Base-by-base conservation (phyloP, 92 coral and sea anemone species). In the Porites rus region DNA sequence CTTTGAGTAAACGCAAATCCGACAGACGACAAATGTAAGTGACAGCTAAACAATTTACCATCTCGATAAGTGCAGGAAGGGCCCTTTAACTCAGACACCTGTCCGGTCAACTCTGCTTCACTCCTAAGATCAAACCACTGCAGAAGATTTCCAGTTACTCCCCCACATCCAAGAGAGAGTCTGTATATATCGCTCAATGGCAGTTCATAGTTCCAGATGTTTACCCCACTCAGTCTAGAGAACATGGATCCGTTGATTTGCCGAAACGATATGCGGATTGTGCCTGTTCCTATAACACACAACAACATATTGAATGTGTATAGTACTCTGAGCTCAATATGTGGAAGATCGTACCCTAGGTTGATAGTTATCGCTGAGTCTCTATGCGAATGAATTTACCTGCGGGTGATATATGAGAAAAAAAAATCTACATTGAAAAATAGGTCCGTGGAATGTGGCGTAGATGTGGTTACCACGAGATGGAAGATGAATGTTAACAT, bases 91-190 rank as follows among this genome's bases (percentile, higher is more conserved):
- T 25, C 38, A 31, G 2, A 28, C 9, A n/a, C 46, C 38, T 69
- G 20, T 13, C 21, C 77, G 8, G 59, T 56, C 50, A 10, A 14
- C 13, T 31, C 69, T 3, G 12, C 86, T 16, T 58, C 46, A 81
- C 72, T 69, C 59, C 9, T 84, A 17, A 84, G 31, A 50, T 50
- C 74, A 52, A 25, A 75, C 88, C 88, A 84, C 18, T 11, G 64
- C 53, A 84, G 46, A 18, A 84, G 62, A 38, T 74, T 72, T 52
- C 88, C 88, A 25, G 59, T 61, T 50, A 74, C 88, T 0, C 43
- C 72, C 74, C 88, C 88, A 74, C 88, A 84, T 16, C 88, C 88
- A 43, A 84, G 88, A 63, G 88, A 84, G 24, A 84, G 63, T 4
- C 88, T 80, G 46, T 61, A 61, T 17, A 84, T 53, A 17, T 84